Evolutionary conservation across 1,140 invertebrate genomes (phyloP), one percentile per base, ranked within the genome.

Genomic region (Mizuhopecten yessoensis): DNA sequence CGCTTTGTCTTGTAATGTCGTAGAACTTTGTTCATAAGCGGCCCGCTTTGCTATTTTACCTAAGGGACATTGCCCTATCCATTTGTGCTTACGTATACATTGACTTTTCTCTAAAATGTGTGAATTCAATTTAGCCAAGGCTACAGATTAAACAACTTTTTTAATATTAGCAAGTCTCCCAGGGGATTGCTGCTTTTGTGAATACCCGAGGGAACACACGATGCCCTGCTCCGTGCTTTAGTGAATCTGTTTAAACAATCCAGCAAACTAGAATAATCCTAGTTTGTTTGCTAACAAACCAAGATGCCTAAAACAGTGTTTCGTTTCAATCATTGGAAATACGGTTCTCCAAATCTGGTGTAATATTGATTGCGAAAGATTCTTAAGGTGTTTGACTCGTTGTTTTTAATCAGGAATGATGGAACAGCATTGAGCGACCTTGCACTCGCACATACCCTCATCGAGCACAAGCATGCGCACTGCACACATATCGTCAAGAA

Each of bases 151-250:
- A 75, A 29, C 57, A 29, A n/a, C 5, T 75, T 75, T 49, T n/a
- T 75, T 75, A 75, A 29, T 75, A 75, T 75, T 75, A 75, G 57
- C 23, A 9, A 29, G 57, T 75, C 57, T 75, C 57, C 57, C 57
- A 5, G 23, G 57, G n/a, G 57, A 29, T 5, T 17, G 57, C n/a
- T n/a, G 2, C n/a, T 1, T 75, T 29, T 9, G 45, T 29, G 23
- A 75, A 17, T 29, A 3, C 23, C 15, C 57, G n/a, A 45, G 9
- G 42, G 42, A 15, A 45, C 17, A 45, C 17, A 45, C 42, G 36
- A 10, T 45, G 57, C 1, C 9, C 5, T 75, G n/a, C n/a, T 29
- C 57, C 29, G 11, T 29, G 23, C 23, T 17, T 23, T 29, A 1
- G 57, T 29, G n/a, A 75, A 5, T 39, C 36, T 39, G 13, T 13